Evolutionary conservation across 2,888 invertebrate species (phyloP).

Genomic region (Macaria liturata): DNA sequence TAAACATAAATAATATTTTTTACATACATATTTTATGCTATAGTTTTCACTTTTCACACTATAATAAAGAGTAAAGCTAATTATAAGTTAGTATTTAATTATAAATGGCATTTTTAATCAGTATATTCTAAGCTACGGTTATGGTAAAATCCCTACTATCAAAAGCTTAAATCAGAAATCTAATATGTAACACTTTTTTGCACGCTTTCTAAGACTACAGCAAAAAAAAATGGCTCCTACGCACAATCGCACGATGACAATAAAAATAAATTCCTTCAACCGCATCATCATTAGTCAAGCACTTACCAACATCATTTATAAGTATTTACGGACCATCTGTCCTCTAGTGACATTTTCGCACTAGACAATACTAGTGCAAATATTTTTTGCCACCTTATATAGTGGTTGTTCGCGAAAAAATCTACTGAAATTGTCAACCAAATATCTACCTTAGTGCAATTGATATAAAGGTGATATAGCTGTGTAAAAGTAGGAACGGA

Average conservation of each 20-base stretch:
- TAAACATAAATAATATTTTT: no score
- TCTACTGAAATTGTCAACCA: not conserved
- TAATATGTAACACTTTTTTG: no score
- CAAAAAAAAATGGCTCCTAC: constrained; percentile 10
- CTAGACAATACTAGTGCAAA: constrained; percentile 36
- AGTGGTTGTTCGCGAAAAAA: not conserved
- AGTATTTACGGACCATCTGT: constrained; percentile 67
- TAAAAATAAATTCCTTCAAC: constrained; percentile 21
- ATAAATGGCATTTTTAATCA: no score
- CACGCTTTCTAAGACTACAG: not conserved
- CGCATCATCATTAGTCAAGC: constrained; percentile 33
- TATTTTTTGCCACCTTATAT: constrained; percentile 2
- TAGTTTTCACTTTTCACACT: no score
- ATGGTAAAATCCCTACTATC: no score
- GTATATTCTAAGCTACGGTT: no score
- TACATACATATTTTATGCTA: no score
- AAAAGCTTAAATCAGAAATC: no score
- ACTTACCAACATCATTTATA: constrained; percentile 63
- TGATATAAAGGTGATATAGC: not conserved
- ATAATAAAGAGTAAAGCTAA: no score
- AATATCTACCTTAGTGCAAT: not conserved
- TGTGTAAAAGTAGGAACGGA: not conserved
- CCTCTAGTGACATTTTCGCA: constrained; percentile 41
- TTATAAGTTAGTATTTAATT: no score
- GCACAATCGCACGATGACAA: constrained; percentile 14